Evolutionary conservation across 2,797 vertebrate species (phyloP), one percentile per base, ranked within the genome.

Genomic region (Catostomus latipinnis): DNA sequence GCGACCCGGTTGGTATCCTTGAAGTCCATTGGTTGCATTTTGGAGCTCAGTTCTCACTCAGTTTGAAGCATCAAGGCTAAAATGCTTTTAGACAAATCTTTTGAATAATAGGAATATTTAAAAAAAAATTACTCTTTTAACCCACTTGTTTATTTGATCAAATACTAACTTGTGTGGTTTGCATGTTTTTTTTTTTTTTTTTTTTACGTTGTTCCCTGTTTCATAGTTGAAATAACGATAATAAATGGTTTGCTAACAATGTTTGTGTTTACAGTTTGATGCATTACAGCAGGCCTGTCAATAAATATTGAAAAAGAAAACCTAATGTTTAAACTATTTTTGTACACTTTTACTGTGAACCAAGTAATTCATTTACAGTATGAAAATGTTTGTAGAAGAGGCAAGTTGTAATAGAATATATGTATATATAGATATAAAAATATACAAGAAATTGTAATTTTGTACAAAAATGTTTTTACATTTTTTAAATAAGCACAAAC

Each of bases 201-300:
- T 54, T 48, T 73, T 22, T 54, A 74, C 48, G 74, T 43, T 52
- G 66, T 82, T 61, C 71, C 67, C 60, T 69, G 62, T 75, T 84
- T 78, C 57, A 60, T 43, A 48, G 48, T 67, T 67, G 45, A 70
- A 74, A 86, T 84, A 90, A 87, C 74, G 76, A 85, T 86, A 58
- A 73, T 63, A 84, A 14, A 86, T 86, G 70, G 82, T 89, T 88
- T 34, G 34, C 4, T 90, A 88, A 89, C 85, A 88, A 88, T 88
- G 90, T 86, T 87, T 89, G 80, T 90, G 91, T 93, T 89, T 92
- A 91, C 90, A 90, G 86, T 89, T 89, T 89, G 48, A 89, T 87
- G 68, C 88, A 88, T 88, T 76, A 84, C 85, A 86, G 76, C 69
- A 70, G 74, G 75, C 67, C 82, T 83, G 77, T 79, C 45, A 72